These are phyloP conservation scores for Caranx ignobilis DNA, from an alignment of 2,113 vertebrate species.

Conservation along the genomic window DNA sequence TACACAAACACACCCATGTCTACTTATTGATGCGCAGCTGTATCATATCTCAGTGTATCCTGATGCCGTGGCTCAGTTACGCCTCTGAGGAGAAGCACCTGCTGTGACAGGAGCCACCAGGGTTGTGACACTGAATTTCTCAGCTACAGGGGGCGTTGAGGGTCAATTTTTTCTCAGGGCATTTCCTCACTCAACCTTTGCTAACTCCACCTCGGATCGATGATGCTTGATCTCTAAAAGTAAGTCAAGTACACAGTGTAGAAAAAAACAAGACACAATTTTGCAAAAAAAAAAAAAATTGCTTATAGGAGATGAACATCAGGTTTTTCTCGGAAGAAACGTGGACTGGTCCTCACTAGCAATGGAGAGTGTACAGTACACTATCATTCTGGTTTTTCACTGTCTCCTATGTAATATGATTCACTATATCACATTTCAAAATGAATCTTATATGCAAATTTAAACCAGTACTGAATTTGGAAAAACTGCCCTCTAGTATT, in stretches of 20 bases:
- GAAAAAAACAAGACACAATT: slow-evolving; percentile 18
- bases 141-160: slow-evolving; percentile 38
- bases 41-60: slow-evolving; percentile 63
- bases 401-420: neutral
- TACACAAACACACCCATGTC: slow-evolving; percentile 47
- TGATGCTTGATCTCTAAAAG: slow-evolving; percentile 57
- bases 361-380: neutral
- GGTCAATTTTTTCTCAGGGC: slow-evolving; percentile 64
- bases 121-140: slow-evolving; percentile 60
- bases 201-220: slow-evolving; percentile 51
- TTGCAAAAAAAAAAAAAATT: neutral
- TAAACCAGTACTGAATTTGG: neutral
- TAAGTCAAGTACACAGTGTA: slow-evolving; percentile 23
- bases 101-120: slow-evolving; percentile 50
- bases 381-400: neutral
- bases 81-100: slow-evolving; percentile 59
- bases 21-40: slow-evolving; percentile 51
- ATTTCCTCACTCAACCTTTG: slow-evolving; percentile 50
- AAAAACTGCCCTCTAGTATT: neutral
- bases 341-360: neutral
- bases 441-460: neutral
- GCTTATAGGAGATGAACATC: neutral
- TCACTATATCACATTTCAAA: neutral
- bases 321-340: neutral
- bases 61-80: slow-evolving; percentile 52